Base-by-base conservation (phyloP, 2,113 vertebrate genomes). In the Noctilio leporinus region DNA sequence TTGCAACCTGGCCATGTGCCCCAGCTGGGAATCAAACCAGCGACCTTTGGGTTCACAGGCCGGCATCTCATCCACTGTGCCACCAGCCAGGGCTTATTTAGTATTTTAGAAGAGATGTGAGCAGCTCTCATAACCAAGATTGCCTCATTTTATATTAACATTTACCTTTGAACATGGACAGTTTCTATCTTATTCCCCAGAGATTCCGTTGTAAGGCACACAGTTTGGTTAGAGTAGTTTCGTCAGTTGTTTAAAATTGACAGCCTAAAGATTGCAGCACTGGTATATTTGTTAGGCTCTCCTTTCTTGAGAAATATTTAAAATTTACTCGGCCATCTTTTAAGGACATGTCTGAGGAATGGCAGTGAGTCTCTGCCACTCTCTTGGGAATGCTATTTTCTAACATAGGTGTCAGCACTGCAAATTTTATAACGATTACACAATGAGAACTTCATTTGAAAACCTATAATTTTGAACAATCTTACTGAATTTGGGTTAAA, bases 401-500 rank as follows among this genome's bases (percentile, higher is more conserved):
- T 94, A 85, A 87, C 6, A 69, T 19, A 73, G 30, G 15, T 24
- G 30, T 53, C 72, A 92, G 43, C 65, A 49, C 38, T 91, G 2
- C 24, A 92, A 53, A 14, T 67, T 53, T 81, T 67, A 78, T 82
- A 35, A 35, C 20, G 38, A 67, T 64, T n/a, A 83, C 33, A 55
- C 17, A 5, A 53, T 75, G 53, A 86, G 53, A 62, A 40, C 7
- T 62, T 78, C 91, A 73, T 81, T 90, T 40, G 75, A 91, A 93
- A 94, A 59, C 53, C 53, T 70, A n/a, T n/a, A 59, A 22, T 73
- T 93, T 78, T 89, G 51, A 72, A 28, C 26, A 22, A 24, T 70
- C 96, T 81, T 94, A 43, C 24, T 70, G 51, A 93, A 96, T 89
- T 86, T 38, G 5, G 51, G 33, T 76, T 86, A 87, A 81, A 82